Conservation (phyloP, 2,888 invertebrate species). For the Spodoptera littoralis region DNA sequence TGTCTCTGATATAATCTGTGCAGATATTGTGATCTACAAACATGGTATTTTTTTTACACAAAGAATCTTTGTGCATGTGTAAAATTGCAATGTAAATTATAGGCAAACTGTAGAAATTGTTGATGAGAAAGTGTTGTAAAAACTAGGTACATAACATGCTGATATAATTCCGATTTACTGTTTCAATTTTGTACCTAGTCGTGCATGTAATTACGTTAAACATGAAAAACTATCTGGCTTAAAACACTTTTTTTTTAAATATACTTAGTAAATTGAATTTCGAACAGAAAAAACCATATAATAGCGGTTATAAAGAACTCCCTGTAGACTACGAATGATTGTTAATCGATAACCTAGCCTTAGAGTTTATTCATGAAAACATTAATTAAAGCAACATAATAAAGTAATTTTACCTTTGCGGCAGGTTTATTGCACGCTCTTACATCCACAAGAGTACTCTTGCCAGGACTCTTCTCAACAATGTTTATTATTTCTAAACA, state of each 20-base stretch:
- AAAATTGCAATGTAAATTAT: constrained; percentile 11
- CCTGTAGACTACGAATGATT: constrained; percentile 2
- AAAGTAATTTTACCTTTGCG: constrained; percentile 86
- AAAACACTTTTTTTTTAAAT: too few species aligned
- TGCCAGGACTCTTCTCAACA: constrained; percentile 84
- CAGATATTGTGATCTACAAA: too few species aligned
- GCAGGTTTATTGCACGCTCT: constrained; percentile 92
- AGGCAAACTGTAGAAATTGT: constrained; percentile 23
- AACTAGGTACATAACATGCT: constrained; percentile 46
- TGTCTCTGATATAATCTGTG: too few species aligned
- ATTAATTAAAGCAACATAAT: neutral
- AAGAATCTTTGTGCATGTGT: constrained; percentile 11
- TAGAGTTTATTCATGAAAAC: neutral
- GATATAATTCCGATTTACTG: constrained; percentile 29
- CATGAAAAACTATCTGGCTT: too few species aligned
- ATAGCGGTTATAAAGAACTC: constrained; percentile 12
- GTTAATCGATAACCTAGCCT: constrained; percentile 34
- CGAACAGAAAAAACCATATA: constrained; percentile 34
- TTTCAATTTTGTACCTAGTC: constrained; percentile 14
- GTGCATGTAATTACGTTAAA: constrained; percentile 13
- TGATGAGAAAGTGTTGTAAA: constrained; percentile 48
- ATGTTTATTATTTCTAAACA: constrained; percentile 84
- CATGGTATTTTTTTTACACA: neutral
- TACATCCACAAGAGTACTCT: constrained; percentile 89
- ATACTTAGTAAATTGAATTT: constrained; percentile 11